A percentile compares a stretch with the other conserved stretches of the same genome.
Conservation (phyloP, 1,140 invertebrate species). For the Apis cerana region DNA sequence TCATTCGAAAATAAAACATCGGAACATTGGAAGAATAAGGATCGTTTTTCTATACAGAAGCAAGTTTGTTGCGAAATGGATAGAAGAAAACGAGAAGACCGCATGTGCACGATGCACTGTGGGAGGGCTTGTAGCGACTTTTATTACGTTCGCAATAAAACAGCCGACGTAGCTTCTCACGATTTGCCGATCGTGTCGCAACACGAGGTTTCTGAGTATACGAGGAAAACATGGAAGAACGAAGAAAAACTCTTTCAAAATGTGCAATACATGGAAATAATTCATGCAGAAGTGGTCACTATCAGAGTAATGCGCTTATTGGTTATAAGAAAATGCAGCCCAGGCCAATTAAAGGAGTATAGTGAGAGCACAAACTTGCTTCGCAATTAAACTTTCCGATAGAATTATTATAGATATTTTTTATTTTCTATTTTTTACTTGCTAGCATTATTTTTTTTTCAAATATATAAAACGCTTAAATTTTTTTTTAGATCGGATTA, state of each 20-base stretch:
- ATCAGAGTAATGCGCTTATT: background rate
- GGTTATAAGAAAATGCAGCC: slow-evolving; percentile 15
- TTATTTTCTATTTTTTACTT: background rate
- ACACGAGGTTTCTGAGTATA: background rate
- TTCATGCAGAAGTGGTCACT: slow-evolving; percentile 17
- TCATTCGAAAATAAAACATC: background rate
- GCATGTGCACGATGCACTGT: slow-evolving; percentile 20
- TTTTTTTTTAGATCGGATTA: too few relatives aligned
- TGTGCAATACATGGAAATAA: slow-evolving; percentile 25
- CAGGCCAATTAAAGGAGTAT: slow-evolving; percentile 20
- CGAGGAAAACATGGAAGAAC: background rate
- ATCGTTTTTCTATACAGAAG: background rate
- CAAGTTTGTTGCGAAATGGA: background rate
- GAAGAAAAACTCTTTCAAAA: slow-evolving; percentile 20
- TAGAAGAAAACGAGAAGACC: background rate
- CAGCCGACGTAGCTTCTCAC: slow-evolving; percentile 16
- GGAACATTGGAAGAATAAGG: background rate
- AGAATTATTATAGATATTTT: background rate
- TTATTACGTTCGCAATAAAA: slow-evolving; percentile 44
- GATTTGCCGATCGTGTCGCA: slow-evolving; percentile 35
- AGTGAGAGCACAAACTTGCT: background rate
- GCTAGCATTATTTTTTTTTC: too few relatives aligned
- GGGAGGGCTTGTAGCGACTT: slow-evolving; percentile 30
- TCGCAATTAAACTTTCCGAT: slow-evolving; percentile 27
- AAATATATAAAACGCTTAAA: too few relatives aligned